Conservation (phyloP, 2,797 vertebrate species). For the Acanthurus leucopareius region DNA sequence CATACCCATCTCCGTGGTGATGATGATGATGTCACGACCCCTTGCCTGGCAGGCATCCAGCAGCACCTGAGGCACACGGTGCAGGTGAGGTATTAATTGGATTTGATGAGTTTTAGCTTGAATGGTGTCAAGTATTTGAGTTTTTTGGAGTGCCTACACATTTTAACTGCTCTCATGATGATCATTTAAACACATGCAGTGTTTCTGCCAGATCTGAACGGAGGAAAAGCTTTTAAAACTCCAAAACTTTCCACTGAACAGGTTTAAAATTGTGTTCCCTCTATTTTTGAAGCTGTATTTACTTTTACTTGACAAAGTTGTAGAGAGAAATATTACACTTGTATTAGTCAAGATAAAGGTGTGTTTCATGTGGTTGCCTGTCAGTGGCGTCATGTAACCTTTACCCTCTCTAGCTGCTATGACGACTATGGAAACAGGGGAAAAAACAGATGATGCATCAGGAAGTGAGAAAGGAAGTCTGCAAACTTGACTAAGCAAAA, state of each 20-base stretch:
- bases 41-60: constrained; percentile 80
- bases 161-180: not conserved
- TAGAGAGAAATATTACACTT: too few relatives aligned
- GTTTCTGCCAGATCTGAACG: not conserved
- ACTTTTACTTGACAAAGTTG: too few relatives aligned
- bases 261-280: not conserved
- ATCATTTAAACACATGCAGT: not conserved
- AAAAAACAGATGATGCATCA: too few relatives aligned
- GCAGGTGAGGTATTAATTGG: not conserved
- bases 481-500: too few relatives aligned
- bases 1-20: constrained; percentile 75
- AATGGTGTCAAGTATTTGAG: not conserved
- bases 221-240: not conserved
- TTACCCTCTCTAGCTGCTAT: too few relatives aligned
- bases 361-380: too few relatives aligned
- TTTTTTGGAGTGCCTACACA: not conserved
- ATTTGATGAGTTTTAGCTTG: not conserved
- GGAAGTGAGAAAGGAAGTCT: too few relatives aligned
- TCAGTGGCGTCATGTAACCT: too few relatives aligned
- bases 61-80: constrained; percentile 65
- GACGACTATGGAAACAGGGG: too few relatives aligned
- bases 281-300: too few relatives aligned
- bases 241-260: not conserved
- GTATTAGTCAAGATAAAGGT: too few relatives aligned
- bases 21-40: constrained; percentile 85